phyloP scores from a whole-genome alignment of 2,888 invertebrate species.

The Tachina lurida region DNA sequence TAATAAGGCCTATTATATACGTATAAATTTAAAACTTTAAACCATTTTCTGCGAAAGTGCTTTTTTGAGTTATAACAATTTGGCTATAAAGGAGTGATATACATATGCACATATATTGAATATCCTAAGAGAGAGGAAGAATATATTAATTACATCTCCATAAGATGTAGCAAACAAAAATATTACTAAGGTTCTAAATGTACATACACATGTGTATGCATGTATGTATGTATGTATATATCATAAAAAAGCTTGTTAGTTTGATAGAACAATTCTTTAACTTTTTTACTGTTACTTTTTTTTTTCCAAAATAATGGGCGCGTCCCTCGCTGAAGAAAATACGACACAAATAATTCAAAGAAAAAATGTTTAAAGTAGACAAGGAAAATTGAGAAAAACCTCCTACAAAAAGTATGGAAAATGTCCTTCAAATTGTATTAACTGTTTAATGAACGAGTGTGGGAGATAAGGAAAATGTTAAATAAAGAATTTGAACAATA shows the following conservation, averaged over 20 bases:
- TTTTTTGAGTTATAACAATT: too few species aligned
- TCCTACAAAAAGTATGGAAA: conserved; percentile 53
- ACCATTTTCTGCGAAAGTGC: too few species aligned
- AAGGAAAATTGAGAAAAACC: conserved; percentile 42
- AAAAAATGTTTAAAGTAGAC: conserved; percentile 20
- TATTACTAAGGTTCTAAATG: neutral
- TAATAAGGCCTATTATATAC: too few species aligned
- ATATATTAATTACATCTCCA: too few species aligned
- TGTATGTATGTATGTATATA: neutral
- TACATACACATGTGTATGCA: neutral
- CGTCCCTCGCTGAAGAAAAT: conserved; percentile 58
- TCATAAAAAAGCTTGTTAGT: neutral
- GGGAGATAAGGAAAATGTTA: conserved; percentile 7
- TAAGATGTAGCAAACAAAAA: too few species aligned
- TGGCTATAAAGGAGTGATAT: neutral
- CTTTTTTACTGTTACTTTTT: neutral
- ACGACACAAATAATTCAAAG: conserved; percentile 31
- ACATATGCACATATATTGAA: neutral
- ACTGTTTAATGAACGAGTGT: conserved; percentile 19
- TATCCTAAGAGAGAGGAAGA: neutral
- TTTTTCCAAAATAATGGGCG: conserved; percentile 56
- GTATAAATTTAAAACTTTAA: too few species aligned
- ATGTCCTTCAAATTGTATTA: conserved; percentile 61
- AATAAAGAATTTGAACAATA: conserved; percentile 11
- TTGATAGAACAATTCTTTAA: too few species aligned